Base-by-base conservation (phyloP, 2,113 vertebrate genomes). In the Scomber japonicus region DNA sequence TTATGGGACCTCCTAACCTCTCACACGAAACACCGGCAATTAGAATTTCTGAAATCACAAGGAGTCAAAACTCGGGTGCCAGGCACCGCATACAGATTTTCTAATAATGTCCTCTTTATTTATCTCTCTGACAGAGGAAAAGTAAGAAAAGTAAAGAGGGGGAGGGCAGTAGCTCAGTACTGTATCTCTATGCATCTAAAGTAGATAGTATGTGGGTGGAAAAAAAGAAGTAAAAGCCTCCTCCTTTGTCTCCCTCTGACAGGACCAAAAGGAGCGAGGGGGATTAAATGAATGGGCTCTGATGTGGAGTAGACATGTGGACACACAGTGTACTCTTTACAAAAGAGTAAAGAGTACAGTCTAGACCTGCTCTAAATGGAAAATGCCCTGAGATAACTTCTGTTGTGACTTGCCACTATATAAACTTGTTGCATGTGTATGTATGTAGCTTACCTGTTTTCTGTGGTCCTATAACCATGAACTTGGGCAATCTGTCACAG, bases 381-480 rank as follows among this genome's bases (percentile, higher is more conserved):
- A 40, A 40, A 9, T 40, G 35, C 35, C 35, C 6, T 40, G 35
- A 40, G 35, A 40, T 8, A 40, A 9, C 35, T 40, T 40, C 6
- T 40, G 6, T 21, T 21, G 21, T 21, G 21, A 21, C 21, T 21
- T 21, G 21, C 21, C 21, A 21, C 21, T 40, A 27, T 27, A 27
- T 40, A 40, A 7, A 40, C 35, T 40, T 82, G 69, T 75, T 80
- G 44, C 46, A 55, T 48, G 70, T 80, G 30, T n/a, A 62, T 67
- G 75, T 75, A 16, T 63, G 50, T 31, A 24, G 64, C 77, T 57
- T 83, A 98, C 97, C 97, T 84, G 98, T 98, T 96, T 99, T 98
- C 91, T 99, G 97, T 51, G 98, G 98, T 83, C 97, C 97, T 69
- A 99, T 95, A 74, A 99, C 96, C 94, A 99, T 94, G 93, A 98